Conservation (phyloP, 2,888 invertebrate species). For the Volucella bombylans region DNA sequence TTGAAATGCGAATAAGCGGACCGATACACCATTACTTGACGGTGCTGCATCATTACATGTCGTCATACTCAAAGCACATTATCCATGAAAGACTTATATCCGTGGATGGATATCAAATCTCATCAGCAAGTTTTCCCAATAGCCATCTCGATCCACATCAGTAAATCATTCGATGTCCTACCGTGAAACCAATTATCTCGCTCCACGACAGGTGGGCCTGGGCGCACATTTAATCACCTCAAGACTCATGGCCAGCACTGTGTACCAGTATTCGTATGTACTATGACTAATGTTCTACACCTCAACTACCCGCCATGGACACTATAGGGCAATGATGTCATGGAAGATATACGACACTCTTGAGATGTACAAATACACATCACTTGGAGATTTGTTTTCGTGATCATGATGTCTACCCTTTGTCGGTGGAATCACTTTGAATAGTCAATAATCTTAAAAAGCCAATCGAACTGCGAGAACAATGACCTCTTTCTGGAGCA, state of each 20-base stretch:
- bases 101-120: constrained; percentile 16
- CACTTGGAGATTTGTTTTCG: neutral
- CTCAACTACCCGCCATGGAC: constrained; percentile 3
- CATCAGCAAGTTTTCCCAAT: constrained; percentile 24
- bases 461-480: constrained; percentile 18
- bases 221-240: constrained; percentile 41
- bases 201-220: constrained; percentile 10
- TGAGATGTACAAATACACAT: neutral
- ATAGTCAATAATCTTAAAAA: constrained; percentile 34
- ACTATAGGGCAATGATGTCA: constrained; percentile 51
- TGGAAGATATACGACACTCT: neutral
- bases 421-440: constrained; percentile 17
- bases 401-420: constrained; percentile 29
- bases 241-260: constrained; percentile 2
- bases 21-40: constrained; percentile 1
- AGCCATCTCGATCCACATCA: neutral
- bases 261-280: neutral
- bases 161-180: constrained; percentile 57
- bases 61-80: constrained; percentile 20
- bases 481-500: constrained; percentile 36
- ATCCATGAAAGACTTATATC: constrained; percentile 45
- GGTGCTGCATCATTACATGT: constrained; percentile 21
- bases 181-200: constrained; percentile 40
- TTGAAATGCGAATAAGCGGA: no score
- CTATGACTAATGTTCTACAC: constrained; percentile 49